Conservation (phyloP, 2,888 invertebrate genomes). For the Resseliella maxima region DNA sequence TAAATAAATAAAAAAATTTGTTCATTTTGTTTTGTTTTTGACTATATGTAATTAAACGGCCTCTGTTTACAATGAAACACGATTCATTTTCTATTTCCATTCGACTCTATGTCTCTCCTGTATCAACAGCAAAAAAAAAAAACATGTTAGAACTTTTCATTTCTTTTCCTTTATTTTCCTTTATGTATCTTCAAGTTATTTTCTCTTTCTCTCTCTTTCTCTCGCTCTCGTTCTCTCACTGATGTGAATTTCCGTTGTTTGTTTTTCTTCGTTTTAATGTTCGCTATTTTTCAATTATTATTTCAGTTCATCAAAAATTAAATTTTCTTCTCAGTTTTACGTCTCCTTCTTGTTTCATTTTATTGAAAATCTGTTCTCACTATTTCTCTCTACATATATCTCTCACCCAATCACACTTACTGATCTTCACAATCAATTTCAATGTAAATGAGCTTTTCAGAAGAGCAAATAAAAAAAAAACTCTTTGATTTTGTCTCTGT, state of each 20-base stretch:
- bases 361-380: neutral
- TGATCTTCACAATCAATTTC: too few relatives aligned
- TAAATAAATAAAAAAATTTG: constrained; percentile 56
- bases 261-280: neutral
- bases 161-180: neutral
- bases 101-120: neutral
- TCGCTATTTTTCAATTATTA: constrained; percentile 41
- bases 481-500: neutral
- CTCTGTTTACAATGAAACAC: constrained; percentile 60
- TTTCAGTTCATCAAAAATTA: constrained; percentile 7
- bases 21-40: constrained; percentile 54
- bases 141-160: neutral
- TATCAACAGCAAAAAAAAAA: too few relatives aligned
- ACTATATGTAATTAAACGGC: constrained; percentile 60
- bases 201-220: too few relatives aligned
- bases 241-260: neutral
- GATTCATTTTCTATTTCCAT: neutral
- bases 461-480: neutral
- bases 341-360: neutral
- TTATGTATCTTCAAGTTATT: neutral
- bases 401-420: too few relatives aligned
- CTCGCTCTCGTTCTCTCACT: too few relatives aligned
- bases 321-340: neutral
- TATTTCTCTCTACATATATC: too few relatives aligned
- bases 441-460: too few relatives aligned